Base-by-base conservation (phyloP, 2,888 invertebrate species). In the Hyposoter didymator region DNA sequence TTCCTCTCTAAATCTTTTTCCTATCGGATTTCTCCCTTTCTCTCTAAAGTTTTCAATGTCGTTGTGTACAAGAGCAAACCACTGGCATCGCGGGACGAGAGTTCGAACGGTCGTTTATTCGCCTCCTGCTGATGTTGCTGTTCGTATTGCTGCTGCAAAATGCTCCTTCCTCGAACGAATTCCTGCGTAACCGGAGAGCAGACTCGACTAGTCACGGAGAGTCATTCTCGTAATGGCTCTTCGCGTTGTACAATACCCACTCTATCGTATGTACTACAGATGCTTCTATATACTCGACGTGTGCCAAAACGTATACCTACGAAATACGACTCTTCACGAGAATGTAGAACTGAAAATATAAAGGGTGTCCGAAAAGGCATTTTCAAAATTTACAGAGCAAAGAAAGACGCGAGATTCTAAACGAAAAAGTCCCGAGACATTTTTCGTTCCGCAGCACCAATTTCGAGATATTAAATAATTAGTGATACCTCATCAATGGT, bases 71-170 rank as follows among this genome's bases (percentile, higher is more conserved):
- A 64, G 74, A 75, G 62, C 74, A 49, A 81, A 76, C 72, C 55
- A 67, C 73, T 39, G 39, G 39, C 70, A 70, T 35, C 72, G 64
- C 72, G 64, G 70, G 62, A 76, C 73, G 78, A 81, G 69, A 83
- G 69, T 84, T 84, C 86, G 86, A 86, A 86, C 83, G 80, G 78
- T 86, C 86, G 86, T 86, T 83, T 84, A 86, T 84, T 84, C 84
- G 83, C 86, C 84, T 86, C 81, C 78, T 64, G 81, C 80, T 78
- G 78, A 80, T 83, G 80, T 78, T 80, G 67, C 83, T 69, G 70
- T 47, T 78, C 49, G 76, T 78, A 76, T 76, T 66, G 49, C 73
- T 67, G 73, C 76, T 55, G 76, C 64, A 17, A 59, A 59, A 59
- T 28, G 47, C 32, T 39, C 74, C 70, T 86, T 86, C 86, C 81